A percentile compares a stretch with the other conserved stretches of the same genome.
These are phyloP conservation scores for Nomada ferruginata DNA, from an alignment of 2,888 invertebrate genomes.

Conservation along the genomic window DNA sequence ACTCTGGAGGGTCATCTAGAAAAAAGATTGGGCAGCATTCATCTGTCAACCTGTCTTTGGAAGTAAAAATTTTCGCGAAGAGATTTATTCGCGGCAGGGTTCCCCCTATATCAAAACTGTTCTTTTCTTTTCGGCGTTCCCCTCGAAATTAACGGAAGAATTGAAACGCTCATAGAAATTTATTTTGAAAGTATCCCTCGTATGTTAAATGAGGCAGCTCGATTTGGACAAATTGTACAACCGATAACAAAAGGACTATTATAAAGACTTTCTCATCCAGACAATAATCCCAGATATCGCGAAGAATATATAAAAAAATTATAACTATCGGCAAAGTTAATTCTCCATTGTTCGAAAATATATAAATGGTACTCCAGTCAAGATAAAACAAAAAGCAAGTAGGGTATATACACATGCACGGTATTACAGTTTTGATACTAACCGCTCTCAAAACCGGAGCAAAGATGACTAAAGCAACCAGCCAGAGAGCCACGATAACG, in stretches of 20 bases:
- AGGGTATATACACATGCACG: neutral
- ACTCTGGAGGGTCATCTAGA: slow-evolving; percentile 74
- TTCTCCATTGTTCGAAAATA: slow-evolving; percentile 9
- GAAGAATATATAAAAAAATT: too few species aligned
- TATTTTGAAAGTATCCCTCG: neutral
- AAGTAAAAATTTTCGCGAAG: neutral
- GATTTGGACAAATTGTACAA: too few species aligned
- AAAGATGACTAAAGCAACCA: slow-evolving; percentile 88
- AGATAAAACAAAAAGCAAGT: neutral
- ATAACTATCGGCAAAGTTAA: neutral
- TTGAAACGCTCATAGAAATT: too few species aligned
- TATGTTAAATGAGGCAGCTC: neutral
- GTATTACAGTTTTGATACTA: slow-evolving; percentile 54
- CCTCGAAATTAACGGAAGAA: neutral
- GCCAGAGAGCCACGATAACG: slow-evolving; percentile 88
- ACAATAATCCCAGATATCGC: neutral
- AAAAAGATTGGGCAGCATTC: slow-evolving; percentile 21
- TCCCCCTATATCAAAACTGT: neutral
- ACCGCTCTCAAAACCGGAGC: slow-evolving; percentile 87
- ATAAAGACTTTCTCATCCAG: too few species aligned
- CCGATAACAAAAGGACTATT: too few species aligned
- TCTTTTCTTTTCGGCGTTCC: too few species aligned
- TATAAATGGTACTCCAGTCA: neutral
- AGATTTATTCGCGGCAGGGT: neutral
- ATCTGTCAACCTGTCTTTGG: slow-evolving; percentile 16